Base-by-base conservation (phyloP, 2,797 vertebrate species). In the Typhlichthys subterraneus region DNA sequence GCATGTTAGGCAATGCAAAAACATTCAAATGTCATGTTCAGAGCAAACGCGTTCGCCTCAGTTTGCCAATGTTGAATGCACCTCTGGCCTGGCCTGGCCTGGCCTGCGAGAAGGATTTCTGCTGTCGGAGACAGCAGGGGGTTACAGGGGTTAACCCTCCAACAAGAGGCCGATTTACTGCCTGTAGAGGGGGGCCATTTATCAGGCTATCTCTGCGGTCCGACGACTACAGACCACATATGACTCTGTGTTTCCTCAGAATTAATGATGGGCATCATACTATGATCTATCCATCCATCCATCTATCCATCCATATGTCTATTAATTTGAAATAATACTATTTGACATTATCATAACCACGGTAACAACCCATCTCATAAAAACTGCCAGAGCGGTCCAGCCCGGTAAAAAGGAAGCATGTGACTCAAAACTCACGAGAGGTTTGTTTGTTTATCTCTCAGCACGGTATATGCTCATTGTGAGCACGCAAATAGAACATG, bases 121-220 rank as follows among this genome's bases (percentile, higher is more conserved):
- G 85, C 80, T 67, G 75, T 84, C 84, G 80, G 77, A 84, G 84
- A 86, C 63, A 60, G 79, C 79, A 75, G n/a, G 76, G 82, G 87
- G 88, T 87, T 71, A 86, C 60, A 56, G 78, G 77, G 87, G 89
- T 91, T 91, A 89, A 89, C 80, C 77, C 77, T 72, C 80, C 88
- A 88, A 89, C 89, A 91, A 89, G 86, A 91, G 83, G 63, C 82
- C 74, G 71, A 89, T 91, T 91, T 89, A 91, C 73, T 87, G 75
- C 79, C 82, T 83, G 0, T 61, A 80, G 86, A 79, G 1, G 79
- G 84, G 82, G 77, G 69, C 79, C 81, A 89, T 89, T 85, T 79
- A 87, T 89, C 89, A 89, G 80, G 81, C 77, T 38, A 38, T 31
- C 84, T 79, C 83, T 82, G 81, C 62, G 71, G 79, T 66, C 65